Evolutionary conservation across 2,888 invertebrate genomes (phyloP), one percentile per base, ranked within the genome.

Genomic region (Conistra vaccinii): DNA sequence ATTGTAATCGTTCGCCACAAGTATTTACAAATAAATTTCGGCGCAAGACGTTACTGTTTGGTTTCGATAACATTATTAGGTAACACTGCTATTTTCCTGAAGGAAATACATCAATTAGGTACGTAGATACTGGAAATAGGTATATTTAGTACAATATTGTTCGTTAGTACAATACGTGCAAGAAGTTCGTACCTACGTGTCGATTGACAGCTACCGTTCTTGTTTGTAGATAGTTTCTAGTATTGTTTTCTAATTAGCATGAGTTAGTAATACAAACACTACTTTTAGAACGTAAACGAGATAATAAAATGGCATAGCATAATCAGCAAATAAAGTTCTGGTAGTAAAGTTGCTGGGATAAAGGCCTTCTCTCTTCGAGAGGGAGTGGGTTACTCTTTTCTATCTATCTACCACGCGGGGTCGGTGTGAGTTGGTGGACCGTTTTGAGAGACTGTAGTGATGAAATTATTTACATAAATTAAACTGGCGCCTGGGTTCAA

Each of bases 51-150:
- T 26, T 29, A 67, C 2, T 45, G 35, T 80, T 80, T 39, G 53
- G 39, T 32, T 80, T 53, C 51, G 35, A 48, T 73, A 73, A 29
- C 45, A 42, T 42, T 73, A 61, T 55, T 61, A 12, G 17, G 39
- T 39, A 55, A 74, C 39, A 7, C 14, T 53, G 39, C 26, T 79
- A 51, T 71, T 70, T 78, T 51, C 51, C 51, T 4, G 14, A 42
- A 17, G 55, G 61, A 80, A 80, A 73, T 62, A 55, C 3, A 20
- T 76, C 55, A 74, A 74, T 62, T 77, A 73, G 39, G 26, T 73
- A 73, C 45, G 26, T 73, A 32, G 35, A 23, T 48, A 48, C 39
- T 53, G 45, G 32, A 26, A 73, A 23, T 76, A 9, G 7, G 29
- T 61, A 55, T 55, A 67, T 29, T 45, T 17, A 29, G 32, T 66